A percentile compares a stretch with the other conserved stretches of the same genome.
phyloP scores from a whole-genome alignment of 2,888 invertebrate genomes.

The Andricus quercusramuli region DNA sequence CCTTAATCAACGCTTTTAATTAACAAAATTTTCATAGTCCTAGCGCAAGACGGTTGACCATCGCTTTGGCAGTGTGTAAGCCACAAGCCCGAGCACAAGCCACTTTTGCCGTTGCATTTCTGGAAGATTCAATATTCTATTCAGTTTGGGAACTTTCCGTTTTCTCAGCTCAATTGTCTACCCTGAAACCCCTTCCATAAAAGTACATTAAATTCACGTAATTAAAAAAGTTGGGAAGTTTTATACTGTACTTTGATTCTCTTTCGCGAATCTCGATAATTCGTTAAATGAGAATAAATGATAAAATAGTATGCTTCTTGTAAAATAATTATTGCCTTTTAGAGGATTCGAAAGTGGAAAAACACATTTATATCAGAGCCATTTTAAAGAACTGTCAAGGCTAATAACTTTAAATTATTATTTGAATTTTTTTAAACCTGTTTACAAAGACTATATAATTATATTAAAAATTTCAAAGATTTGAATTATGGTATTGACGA shows the following conservation, averaged over 20 bases:
- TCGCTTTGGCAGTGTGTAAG: neutral
- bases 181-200: neutral
- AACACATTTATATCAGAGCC: too few species aligned
- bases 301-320: too few species aligned
- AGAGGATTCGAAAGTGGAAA: too few species aligned
- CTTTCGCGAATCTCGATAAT: neutral
- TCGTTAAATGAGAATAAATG: neutral
- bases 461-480: too few species aligned
- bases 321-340: too few species aligned
- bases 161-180: neutral
- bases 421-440: too few species aligned
- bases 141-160: neutral
- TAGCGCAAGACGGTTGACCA: neutral
- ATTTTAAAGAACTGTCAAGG: too few species aligned
- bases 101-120: neutral
- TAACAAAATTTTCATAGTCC: neutral
- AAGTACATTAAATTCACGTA: neutral
- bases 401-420: too few species aligned
- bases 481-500: too few species aligned
- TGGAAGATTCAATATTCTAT: neutral
- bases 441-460: too few species aligned
- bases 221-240: neutral
- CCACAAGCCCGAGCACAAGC: too few species aligned
- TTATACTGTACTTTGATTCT: neutral
- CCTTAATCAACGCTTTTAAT: neutral